Conservation (phyloP, 2,888 invertebrate genomes). For the Drosophila nigricruria region DNA sequence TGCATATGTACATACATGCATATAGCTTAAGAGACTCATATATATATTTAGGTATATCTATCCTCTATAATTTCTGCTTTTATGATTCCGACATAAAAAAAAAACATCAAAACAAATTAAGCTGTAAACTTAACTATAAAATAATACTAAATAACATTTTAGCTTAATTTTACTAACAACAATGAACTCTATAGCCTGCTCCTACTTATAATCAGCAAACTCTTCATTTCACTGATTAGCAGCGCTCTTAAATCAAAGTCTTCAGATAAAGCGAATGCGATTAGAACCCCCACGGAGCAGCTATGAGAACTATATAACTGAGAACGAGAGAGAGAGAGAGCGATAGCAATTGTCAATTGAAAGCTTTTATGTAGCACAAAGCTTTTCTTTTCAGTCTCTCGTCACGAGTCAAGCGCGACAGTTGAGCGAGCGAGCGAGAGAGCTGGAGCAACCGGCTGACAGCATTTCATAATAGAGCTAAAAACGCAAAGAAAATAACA, state of each 20-base stretch:
- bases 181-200: not conserved
- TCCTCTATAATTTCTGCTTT: not conserved
- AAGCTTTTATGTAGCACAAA: constrained; percentile 31
- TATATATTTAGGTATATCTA: too few species aligned
- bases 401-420: constrained; percentile 21
- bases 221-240: constrained; percentile 22
- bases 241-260: constrained; percentile 24
- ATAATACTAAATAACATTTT: not conserved
- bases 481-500: constrained; percentile 6
- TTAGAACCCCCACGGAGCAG: constrained; percentile 10
- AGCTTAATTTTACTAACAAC: not conserved
- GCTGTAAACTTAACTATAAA: too few species aligned
- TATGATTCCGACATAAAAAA: too few species aligned
- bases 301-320: not conserved
- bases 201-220: constrained; percentile 1
- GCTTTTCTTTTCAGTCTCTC: constrained; percentile 59
- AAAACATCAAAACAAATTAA: too few species aligned
- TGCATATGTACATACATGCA: too few species aligned
- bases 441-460: constrained; percentile 15
- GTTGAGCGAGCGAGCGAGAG: constrained; percentile 33
- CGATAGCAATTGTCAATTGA: not conserved
- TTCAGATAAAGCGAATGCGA: constrained; percentile 27
- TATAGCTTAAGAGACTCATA: too few species aligned
- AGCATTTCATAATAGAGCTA: constrained; percentile 40
- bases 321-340: constrained; percentile 5